phyloP scores from a whole-genome alignment of 2,113 vertebrate genomes.

The mouse (Mus musculus) region GRCm39 chr9:101345001-101345500 shows the following conservation, averaged over 20 bases:
- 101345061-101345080: neutral
- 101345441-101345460: constrained; percentile 46
- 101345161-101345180: neutral
- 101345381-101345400: constrained; percentile 23
- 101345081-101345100: neutral
- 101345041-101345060: neutral
- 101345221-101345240: neutral
- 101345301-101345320: constrained; percentile 9
- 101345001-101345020: neutral
- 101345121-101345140: neutral
- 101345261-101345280: neutral
- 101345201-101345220: neutral
- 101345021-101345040: neutral
- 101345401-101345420: constrained; percentile 37
- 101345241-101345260: neutral
- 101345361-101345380: constrained; percentile 57
- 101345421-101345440: constrained; percentile 55
- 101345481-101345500: constrained; percentile 32
- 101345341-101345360: constrained; percentile 55
- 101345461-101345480: constrained; percentile 47
- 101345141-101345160: neutral
- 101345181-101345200: neutral
- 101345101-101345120: neutral
- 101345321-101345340: constrained; percentile 4
- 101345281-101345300: constrained; percentile 9